phyloP scores from a whole-genome alignment of 2,797 vertebrate genomes.

The Helicolenus hilgendorfi region DNA sequence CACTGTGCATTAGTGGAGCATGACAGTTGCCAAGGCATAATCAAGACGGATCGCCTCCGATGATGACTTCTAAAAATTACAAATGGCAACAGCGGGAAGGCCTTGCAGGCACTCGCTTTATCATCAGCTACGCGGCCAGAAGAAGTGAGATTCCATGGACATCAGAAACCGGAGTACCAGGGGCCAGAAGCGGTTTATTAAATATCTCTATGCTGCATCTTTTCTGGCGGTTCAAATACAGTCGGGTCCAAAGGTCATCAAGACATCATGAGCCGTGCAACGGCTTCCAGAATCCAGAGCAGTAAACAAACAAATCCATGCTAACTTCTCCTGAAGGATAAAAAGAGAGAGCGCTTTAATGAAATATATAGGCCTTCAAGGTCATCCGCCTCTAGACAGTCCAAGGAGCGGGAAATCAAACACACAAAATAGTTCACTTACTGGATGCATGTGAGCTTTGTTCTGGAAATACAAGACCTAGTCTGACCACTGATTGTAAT shows the following conservation, averaged over 20 bases:
- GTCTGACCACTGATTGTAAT: constrained; percentile 77
- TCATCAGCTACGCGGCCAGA: constrained; percentile 71
- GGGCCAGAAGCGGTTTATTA: constrained; percentile 62
- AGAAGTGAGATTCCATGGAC: constrained; percentile 74
- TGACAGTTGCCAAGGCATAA: constrained; percentile 86
- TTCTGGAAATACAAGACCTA: constrained; percentile 59
- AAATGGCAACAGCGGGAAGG: constrained; percentile 80
- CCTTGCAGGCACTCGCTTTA: constrained; percentile 71
- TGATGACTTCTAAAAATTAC: constrained; percentile 88
- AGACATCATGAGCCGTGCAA: constrained; percentile 56
- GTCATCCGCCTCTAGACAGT: constrained; percentile 10
- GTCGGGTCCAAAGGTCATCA: constrained; percentile 64
- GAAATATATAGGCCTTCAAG: constrained; percentile 28
- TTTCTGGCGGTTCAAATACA: constrained; percentile 27
- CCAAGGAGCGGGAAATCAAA: constrained; percentile 15
- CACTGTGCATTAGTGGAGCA: constrained; percentile 83
- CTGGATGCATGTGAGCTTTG: constrained; percentile 29
- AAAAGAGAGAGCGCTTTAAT: constrained; percentile 5
- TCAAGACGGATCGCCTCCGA: constrained; percentile 87
- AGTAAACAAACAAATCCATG: constrained; percentile 41
- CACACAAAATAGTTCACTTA: constrained; percentile 25
- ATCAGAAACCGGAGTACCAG: constrained; percentile 54
- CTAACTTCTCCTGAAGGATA: constrained; percentile 15
- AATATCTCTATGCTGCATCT: constrained; percentile 57
- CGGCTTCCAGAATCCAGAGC: constrained; percentile 34